Conservation (phyloP, 1,140 invertebrate species). For the Lycorma delicatula region DNA sequence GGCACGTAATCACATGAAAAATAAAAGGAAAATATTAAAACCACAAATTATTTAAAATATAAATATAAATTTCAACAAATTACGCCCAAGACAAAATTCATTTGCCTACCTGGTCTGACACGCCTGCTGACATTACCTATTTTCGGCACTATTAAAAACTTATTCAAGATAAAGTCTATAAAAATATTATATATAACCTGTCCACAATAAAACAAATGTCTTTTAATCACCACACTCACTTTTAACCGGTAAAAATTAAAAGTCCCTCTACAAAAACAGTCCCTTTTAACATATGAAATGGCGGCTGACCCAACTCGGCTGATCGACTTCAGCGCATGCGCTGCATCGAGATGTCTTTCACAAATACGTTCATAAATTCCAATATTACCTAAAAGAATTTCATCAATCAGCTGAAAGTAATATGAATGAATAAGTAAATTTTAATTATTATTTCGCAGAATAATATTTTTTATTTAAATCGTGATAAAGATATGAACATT, state of each 20-base stretch:
- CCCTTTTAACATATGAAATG: conserved; percentile 11
- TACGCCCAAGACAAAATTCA: conserved; percentile 20
- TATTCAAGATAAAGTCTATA: conserved; percentile 1
- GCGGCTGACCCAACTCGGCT: conserved; percentile 14
- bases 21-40: conserved; percentile 9
- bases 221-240: conserved; percentile 7
- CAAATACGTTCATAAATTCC: conserved; percentile 16
- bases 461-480: no score
- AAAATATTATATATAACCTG: neutral
- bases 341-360: conserved; percentile 7
- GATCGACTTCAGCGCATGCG: conserved; percentile 12
- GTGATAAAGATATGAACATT: no score
- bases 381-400: no score
- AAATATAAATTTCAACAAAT: conserved; percentile 1
- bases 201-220: conserved; percentile 2
- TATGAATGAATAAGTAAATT: no score
- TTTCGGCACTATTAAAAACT: conserved; percentile 18
- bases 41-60: neutral
- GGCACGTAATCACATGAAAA: conserved; percentile 27
- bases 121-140: conserved; percentile 40
- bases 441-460: no score
- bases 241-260: conserved; percentile 17
- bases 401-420: no score
- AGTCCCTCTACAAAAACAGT: conserved; percentile 15
- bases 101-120: conserved; percentile 38